phyloP scores from a whole-genome alignment of 2,888 invertebrate genomes.

The Orgyia antiqua region DNA sequence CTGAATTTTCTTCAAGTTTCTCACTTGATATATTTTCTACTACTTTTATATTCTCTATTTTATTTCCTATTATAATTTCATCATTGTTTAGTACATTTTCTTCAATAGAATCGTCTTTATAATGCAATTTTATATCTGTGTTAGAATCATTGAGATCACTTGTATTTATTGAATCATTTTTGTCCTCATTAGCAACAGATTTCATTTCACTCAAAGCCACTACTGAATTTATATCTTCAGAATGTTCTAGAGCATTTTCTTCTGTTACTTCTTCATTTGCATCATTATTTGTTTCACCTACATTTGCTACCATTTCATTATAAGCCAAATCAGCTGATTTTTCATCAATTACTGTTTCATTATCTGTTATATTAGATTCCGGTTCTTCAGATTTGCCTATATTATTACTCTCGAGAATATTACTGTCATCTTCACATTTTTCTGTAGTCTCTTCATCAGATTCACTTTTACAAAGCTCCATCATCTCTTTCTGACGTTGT shows the following conservation, averaged over 20 bases:
- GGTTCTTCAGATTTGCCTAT: not conserved
- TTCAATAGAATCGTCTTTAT: constrained; percentile 30
- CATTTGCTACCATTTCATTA: not conserved
- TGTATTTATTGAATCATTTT: constrained; percentile 2
- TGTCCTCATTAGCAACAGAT: constrained; percentile 3
- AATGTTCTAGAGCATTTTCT: not conserved
- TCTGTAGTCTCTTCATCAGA: constrained; percentile 24
- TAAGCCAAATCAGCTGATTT: constrained; percentile 1
- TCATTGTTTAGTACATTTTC: constrained; percentile 11
- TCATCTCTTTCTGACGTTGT: constrained; percentile 85
- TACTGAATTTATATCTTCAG: not conserved
- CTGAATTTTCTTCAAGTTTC: constrained; percentile 5
- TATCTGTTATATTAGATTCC: not conserved
- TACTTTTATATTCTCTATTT: constrained; percentile 6
- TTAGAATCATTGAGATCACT: constrained; percentile 24
- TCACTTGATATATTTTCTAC: constrained; percentile 4
- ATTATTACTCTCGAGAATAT: not conserved
- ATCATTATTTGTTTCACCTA: not conserved
- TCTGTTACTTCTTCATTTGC: constrained; percentile 6
- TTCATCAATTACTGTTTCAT: not conserved
- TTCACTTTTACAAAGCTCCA: constrained; percentile 86
- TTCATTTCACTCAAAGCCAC: not conserved
- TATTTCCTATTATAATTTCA: constrained; percentile 8
- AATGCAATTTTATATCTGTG: constrained; percentile 28
- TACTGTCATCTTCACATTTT: constrained; percentile 1